These are phyloP conservation scores for Trochalopteron elliotii DNA, from an alignment of 2,113 vertebrate species.

Conservation along the genomic window DNA sequence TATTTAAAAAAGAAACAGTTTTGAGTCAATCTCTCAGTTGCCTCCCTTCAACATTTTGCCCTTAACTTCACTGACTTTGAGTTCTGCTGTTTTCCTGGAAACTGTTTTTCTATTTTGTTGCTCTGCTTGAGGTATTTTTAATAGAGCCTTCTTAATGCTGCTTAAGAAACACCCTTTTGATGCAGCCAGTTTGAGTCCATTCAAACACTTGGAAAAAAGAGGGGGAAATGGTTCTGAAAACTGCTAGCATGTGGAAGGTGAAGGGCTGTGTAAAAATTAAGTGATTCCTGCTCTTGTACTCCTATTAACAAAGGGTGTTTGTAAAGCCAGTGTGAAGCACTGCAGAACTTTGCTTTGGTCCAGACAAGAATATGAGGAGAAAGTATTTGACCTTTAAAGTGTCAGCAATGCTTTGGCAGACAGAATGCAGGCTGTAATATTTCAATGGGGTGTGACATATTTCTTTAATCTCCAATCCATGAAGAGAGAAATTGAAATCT, in stretches of 20 bases:
- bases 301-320: not conserved
- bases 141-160: not conserved
- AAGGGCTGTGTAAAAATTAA: not conserved
- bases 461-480: not conserved
- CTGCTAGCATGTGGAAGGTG: not conserved
- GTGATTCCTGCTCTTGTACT: not conserved
- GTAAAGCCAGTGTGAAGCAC: not conserved
- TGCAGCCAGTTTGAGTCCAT: not conserved
- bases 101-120: not conserved
- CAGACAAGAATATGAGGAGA: not conserved
- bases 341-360: not conserved
- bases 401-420: not conserved
- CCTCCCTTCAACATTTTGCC: not conserved
- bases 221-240: not conserved
- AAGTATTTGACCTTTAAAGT: not conserved
- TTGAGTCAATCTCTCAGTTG: not conserved
- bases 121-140: not conserved
- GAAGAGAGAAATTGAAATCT: not conserved
- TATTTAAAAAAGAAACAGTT: not conserved
- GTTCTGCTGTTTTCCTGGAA: not conserved
- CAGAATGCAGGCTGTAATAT: not conserved
- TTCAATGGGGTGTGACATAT: not conserved
- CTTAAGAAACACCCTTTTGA: not conserved
- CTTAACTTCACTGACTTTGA: not conserved
- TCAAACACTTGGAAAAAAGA: not conserved